Percentiles rank a stretch among this genome's conserved stretches.
Conservation (phyloP, 92 coral and sea anemone species). For the Siderastrea radians region DNA sequence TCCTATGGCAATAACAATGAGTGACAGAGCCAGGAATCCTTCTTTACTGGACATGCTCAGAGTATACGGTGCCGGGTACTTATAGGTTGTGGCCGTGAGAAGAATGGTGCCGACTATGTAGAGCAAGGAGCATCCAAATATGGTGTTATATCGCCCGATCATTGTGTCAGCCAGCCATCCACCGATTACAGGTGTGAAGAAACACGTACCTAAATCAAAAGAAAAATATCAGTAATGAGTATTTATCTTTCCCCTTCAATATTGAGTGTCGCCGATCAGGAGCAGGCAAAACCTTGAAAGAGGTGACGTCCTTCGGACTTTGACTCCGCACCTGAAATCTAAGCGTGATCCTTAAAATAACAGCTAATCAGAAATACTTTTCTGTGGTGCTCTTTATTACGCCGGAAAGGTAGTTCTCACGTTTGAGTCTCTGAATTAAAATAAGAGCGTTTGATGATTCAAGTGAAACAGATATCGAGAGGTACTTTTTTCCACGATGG, state of each 20-base stretch:
- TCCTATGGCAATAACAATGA: slow-evolving; percentile 85
- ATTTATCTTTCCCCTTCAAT: background rate
- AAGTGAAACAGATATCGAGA: too few species aligned
- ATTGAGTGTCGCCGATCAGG: background rate
- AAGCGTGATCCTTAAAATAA: too few species aligned
- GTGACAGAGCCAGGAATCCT: slow-evolving; percentile 66
- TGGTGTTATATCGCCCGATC: slow-evolving; percentile 83
- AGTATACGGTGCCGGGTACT: background rate
- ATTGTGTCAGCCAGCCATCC: slow-evolving; percentile 94
- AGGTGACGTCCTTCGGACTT: too few species aligned
- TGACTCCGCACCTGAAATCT: too few species aligned
- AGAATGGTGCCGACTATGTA: slow-evolving; percentile 82
- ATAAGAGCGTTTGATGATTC: too few species aligned
- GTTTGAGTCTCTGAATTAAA: too few species aligned
- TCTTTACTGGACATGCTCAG: slow-evolving; percentile 29
- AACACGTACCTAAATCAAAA: slow-evolving; percentile 82
- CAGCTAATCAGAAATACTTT: too few species aligned
- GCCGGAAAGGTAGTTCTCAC: too few species aligned
- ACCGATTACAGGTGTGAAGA: slow-evolving; percentile 86
- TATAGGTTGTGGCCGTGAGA: slow-evolving; percentile 24
- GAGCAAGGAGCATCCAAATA: slow-evolving; percentile 74
- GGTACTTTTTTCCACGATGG: too few species aligned
- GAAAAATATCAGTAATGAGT: background rate
- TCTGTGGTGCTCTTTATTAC: too few species aligned
- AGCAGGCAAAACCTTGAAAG: background rate